phyloP scores from a whole-genome alignment of 2,888 invertebrate genomes.

The Crepidodera aurea region DNA sequence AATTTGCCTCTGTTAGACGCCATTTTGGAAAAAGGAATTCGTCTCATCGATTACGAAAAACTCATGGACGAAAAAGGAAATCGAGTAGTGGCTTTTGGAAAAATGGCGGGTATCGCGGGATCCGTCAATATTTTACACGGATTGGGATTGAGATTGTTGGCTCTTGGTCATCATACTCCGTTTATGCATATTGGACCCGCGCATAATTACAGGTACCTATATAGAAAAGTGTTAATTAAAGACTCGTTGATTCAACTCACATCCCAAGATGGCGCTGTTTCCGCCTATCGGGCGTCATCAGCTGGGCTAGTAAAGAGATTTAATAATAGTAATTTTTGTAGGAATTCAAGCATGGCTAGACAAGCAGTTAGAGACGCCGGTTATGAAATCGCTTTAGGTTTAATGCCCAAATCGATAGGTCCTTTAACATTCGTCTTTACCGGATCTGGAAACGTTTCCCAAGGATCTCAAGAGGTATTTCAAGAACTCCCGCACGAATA shows the following conservation, averaged over 20 bases:
- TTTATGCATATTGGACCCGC: slow-evolving; percentile 99
- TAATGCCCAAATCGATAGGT: slow-evolving; percentile 98
- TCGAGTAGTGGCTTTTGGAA: slow-evolving; percentile 97
- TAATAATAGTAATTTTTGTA: too few species aligned
- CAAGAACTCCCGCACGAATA: slow-evolving; percentile 98
- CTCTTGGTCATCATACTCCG: slow-evolving; percentile 98
- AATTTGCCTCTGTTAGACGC: slow-evolving; percentile 98
- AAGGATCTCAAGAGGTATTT: slow-evolving; percentile 89
- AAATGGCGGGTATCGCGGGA: slow-evolving; percentile 98
- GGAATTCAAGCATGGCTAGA: slow-evolving; percentile 96
- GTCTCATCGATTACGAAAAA: slow-evolving; percentile 97
- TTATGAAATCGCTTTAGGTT: slow-evolving; percentile 92
- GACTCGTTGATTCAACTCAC: too few species aligned
- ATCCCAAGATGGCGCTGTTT: too few species aligned
- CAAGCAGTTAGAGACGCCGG: slow-evolving; percentile 99
- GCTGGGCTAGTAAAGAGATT: too few species aligned
- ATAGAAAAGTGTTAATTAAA: too few species aligned
- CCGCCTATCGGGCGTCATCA: too few species aligned
- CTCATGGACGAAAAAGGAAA: slow-evolving; percentile 82
- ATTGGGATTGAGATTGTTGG: slow-evolving; percentile 89
- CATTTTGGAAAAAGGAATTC: slow-evolving; percentile 93
- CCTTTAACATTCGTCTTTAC: slow-evolving; percentile 98
- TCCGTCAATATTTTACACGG: slow-evolving; percentile 99
- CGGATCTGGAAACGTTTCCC: slow-evolving; percentile 96
- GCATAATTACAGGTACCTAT: slow-evolving; percentile 81